Conservation (phyloP, 2,797 vertebrate genomes). For the Lutjanus campechanus region DNA sequence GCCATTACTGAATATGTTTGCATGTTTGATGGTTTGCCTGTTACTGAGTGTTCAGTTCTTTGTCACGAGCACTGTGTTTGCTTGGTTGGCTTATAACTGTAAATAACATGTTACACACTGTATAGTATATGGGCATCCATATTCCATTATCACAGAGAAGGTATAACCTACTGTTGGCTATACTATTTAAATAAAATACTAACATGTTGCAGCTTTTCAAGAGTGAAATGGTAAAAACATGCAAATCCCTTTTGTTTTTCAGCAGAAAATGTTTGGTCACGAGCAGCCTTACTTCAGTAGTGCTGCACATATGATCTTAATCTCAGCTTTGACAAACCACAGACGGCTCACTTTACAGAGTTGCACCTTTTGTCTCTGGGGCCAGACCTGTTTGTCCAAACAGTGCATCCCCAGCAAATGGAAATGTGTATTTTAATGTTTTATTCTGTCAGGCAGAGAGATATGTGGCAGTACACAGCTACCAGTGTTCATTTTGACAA, state of each 20-base stretch:
- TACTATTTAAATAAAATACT: neutral
- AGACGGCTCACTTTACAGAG: neutral
- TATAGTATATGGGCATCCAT: neutral
- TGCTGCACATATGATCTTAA: neutral
- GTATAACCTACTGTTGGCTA: conserved; percentile 3
- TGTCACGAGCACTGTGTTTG: conserved; percentile 29
- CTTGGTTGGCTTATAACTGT: conserved; percentile 15
- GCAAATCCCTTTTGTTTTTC: too few species aligned
- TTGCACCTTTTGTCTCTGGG: neutral
- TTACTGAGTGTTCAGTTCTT: conserved; percentile 46
- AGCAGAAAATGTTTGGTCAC: neutral
- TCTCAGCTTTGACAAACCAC: neutral
- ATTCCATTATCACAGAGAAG: conserved; percentile 25
- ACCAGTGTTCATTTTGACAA: too few species aligned
- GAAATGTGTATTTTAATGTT: conserved; percentile 3
- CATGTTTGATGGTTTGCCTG: conserved; percentile 53
- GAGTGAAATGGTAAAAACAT: too few species aligned
- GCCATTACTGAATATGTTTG: conserved; percentile 50
- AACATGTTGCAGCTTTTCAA: neutral
- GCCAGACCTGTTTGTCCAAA: neutral
- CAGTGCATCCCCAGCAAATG: neutral
- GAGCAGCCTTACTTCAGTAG: neutral
- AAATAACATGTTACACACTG: conserved; percentile 14
- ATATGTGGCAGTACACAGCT: neutral
- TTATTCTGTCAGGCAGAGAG: neutral